Conservation (phyloP, 2,888 invertebrate genomes). For the Stegophylla sp. region DNA sequence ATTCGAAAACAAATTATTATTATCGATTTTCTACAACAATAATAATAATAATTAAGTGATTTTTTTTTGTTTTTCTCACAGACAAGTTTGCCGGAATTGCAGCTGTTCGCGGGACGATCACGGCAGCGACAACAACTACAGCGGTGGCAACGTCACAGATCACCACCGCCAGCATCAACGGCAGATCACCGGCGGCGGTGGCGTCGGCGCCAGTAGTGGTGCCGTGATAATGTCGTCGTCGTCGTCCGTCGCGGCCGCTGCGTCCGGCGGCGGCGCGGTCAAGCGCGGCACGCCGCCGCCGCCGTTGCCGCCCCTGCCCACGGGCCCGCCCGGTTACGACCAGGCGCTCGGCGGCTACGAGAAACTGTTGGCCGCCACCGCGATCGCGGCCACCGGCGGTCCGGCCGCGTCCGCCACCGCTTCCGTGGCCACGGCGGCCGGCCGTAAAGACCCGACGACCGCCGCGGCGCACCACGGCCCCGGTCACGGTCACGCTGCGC, state of each 20-base stretch:
- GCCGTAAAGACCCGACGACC: slow-evolving; percentile 65
- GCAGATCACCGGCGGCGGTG: not conserved
- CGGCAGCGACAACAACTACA: slow-evolving; percentile 64
- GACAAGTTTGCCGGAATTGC: slow-evolving; percentile 84
- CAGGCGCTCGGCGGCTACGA: slow-evolving; percentile 54
- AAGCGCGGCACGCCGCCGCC: slow-evolving; percentile 46
- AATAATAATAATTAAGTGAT: too few relatives aligned
- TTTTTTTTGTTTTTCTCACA: slow-evolving; percentile 64
- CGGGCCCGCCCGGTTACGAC: slow-evolving; percentile 53
- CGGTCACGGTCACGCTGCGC: slow-evolving; percentile 66
- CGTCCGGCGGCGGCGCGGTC: not conserved
- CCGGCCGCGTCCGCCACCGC: slow-evolving; percentile 63
- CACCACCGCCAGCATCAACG: slow-evolving; percentile 33
- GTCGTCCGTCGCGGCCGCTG: not conserved
- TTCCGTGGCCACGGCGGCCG: slow-evolving; percentile 64
- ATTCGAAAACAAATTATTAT: too few relatives aligned
- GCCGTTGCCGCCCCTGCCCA: slow-evolving; percentile 46
- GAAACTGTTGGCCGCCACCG: slow-evolving; percentile 63
- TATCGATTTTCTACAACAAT: too few relatives aligned
- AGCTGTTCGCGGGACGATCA: slow-evolving; percentile 71
- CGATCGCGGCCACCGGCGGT: slow-evolving; percentile 65
- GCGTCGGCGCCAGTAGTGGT: not conserved
- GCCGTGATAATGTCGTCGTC: slow-evolving; percentile 30
- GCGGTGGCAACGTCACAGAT: slow-evolving; percentile 49
- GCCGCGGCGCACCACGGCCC: slow-evolving; percentile 63